Evolutionary conservation across 2,113 vertebrate genomes (phyloP), one percentile per base, ranked within the genome.

Genomic region (Hepsetus odoe): DNA sequence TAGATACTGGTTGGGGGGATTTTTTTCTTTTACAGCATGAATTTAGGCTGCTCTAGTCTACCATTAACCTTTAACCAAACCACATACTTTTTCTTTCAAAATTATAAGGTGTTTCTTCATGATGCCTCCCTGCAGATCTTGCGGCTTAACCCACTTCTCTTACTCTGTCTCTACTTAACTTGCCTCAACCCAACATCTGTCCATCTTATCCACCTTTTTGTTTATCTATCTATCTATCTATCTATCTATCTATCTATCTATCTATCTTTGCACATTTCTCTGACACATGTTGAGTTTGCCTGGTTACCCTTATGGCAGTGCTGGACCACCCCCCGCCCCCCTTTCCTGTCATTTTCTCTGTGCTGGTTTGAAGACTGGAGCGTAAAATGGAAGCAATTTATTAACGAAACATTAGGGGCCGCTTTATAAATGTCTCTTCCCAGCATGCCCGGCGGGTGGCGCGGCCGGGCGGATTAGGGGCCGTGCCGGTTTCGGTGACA

Each of bases 401-500:
- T 92, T 93, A 93, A 93, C 91, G 87, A 91, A 90, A 91, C 91
- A 93, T 92, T 92, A 92, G 91, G 91, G 91, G 87, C 89, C 89
- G 87, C 91, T 91, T 84, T 77, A 81, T 91, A 91, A 92, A 92
- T 91, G 90, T 88, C 90, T 91, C 90, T 76, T 92, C 88, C 90
- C 92, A 91, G 90, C 92, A 90, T 91, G 93, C 90, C 89, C 86
- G 91, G 90, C 89, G 62, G 89, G 82, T 83, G 82, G 82, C 77
- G 74, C 53, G 92, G 90, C 90, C 90, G 86, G 84, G 56, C 83
- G 92, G 92, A 94, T 93, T 94, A 94, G 91, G 90, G 46, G 46
- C 91, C 89, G 89, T 91, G 93, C 91, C 88, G 91, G 93, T 93
- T 93, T 93, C 89, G 89, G 90, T 93, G 91, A 94, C 92, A 94